Base-by-base conservation (phyloP, 2,888 invertebrate species). In the Amblyteles armatorius region DNA sequence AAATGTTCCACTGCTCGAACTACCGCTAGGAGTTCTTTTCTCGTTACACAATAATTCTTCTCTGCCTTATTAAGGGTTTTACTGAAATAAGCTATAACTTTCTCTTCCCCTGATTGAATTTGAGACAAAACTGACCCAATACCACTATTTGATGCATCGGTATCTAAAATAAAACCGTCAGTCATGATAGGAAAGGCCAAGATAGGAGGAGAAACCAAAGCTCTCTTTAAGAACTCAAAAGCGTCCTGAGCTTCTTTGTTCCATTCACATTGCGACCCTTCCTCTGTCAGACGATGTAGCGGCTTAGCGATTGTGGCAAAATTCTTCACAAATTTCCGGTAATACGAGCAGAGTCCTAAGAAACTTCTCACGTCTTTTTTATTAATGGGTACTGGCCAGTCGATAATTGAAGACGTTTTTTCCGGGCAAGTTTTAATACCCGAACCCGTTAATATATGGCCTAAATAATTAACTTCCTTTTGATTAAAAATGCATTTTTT, bases 1-100 rank as follows among this genome's bases (percentile, higher is more conserved):
- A 91, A 91, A 80, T 91, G 90, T 50, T 89, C 86, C 0, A 90
- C 80, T 0, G 89, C 80, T 55, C 88, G 84, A 0, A 90, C 85
- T 7, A 90, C 81, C 7, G 90, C 90, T 22, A 91, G 74, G 4
- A 92, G 77, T 83, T 91, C 90, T 65, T 79, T 87, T 52, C 90
- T 48, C 6, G 90, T 90, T 0, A 90, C 89, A 50, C 88, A 91
- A 52, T 90, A 82, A 63, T 79, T 79, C 50, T 40, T 57, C 40
- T 82, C 79, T 0, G 82, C 44, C 0, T 74, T 60, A 1, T 76
- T 82, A 0, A 82, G 52, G 4, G 50, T 65, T 52, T 79, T 50
- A 5, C 79, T 82, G 13, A 69, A 78, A 36, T 85, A 85, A 33
- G 55, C 33, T 3, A 85, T 74, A 0, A 82, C 71, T 71, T 76